phyloP scores from a whole-genome alignment of 2,113 vertebrate species.

The Alethe castanea region DNA sequence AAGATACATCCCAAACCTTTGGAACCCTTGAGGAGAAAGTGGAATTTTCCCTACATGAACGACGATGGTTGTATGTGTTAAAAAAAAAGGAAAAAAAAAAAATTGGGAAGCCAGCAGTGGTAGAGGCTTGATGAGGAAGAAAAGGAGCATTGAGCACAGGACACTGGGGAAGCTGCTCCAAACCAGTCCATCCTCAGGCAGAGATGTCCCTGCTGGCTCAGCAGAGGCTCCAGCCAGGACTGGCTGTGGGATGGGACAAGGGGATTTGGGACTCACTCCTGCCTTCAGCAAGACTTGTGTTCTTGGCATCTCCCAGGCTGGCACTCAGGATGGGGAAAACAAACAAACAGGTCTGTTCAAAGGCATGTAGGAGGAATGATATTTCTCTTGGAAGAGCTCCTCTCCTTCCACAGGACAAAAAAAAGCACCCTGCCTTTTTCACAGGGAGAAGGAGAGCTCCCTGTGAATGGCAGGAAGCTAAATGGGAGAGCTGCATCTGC shows the following conservation, averaged over 20 bases:
- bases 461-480: neutral
- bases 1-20: neutral
- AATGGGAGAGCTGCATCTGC: slow-evolving; percentile 19
- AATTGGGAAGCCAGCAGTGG: neutral
- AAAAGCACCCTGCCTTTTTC: neutral
- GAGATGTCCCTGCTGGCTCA: neutral
- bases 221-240: neutral
- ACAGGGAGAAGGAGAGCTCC: neutral
- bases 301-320: slow-evolving; percentile 12
- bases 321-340: neutral
- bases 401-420: neutral
- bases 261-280: neutral
- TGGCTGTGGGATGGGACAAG: neutral
- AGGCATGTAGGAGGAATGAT: slow-evolving; percentile 34
- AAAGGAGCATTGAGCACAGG: neutral
- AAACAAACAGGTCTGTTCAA: slow-evolving; percentile 51
- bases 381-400: slow-evolving; percentile 39
- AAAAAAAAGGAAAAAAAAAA: neutral
- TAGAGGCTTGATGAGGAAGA: neutral
- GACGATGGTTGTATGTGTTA: slow-evolving; percentile 1
- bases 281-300: neutral
- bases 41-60: slow-evolving; percentile 13
- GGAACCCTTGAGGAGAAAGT: neutral
- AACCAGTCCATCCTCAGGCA: neutral
- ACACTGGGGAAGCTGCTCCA: slow-evolving; percentile 11